Evolutionary conservation across 2,888 invertebrate genomes (phyloP).

Genomic region (Leucozona laternaria): DNA sequence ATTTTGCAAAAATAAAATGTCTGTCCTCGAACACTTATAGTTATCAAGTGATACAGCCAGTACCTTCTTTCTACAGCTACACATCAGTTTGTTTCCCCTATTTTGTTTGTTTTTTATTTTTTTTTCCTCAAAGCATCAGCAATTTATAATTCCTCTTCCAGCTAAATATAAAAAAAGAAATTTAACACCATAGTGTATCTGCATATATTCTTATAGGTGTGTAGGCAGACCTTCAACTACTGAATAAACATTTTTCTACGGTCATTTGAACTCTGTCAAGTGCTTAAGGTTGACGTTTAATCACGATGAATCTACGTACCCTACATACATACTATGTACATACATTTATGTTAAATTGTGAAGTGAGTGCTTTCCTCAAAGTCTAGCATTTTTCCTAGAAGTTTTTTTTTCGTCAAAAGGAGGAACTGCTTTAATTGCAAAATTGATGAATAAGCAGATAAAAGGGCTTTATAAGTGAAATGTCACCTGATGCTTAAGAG

Average conservation of each 20-base stretch:
- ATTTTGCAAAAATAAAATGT: conserved; percentile 36
- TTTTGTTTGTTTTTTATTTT: conserved; percentile 38
- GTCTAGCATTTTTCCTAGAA: background rate
- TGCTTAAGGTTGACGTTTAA: conserved; percentile 18
- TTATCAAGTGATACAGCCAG: background rate
- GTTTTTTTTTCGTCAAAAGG: background rate
- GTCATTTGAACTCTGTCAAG: conserved; percentile 53
- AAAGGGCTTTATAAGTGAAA: conserved; percentile 33
- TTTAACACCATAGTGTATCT: background rate
- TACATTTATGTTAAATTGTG: conserved; percentile 1
- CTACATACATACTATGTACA: no score
- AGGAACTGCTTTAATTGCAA: conserved; percentile 49
- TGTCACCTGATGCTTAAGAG: conserved; percentile 60
- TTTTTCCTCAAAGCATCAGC: conserved; percentile 43
- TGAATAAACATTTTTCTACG: conserved; percentile 50
- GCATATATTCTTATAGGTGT: background rate
- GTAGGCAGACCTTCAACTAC: conserved; percentile 12
- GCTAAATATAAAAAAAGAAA: conserved; percentile 12
- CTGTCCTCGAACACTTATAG: conserved; percentile 11
- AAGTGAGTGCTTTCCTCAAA: conserved; percentile 25
- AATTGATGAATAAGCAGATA: conserved; percentile 62
- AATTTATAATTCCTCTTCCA: conserved; percentile 48
- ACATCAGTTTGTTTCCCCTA: conserved; percentile 18
- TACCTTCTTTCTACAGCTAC: background rate
- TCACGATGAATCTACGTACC: background rate